Conservation (phyloP, 2,797 vertebrate species). For the Myotis daubentonii region DNA sequence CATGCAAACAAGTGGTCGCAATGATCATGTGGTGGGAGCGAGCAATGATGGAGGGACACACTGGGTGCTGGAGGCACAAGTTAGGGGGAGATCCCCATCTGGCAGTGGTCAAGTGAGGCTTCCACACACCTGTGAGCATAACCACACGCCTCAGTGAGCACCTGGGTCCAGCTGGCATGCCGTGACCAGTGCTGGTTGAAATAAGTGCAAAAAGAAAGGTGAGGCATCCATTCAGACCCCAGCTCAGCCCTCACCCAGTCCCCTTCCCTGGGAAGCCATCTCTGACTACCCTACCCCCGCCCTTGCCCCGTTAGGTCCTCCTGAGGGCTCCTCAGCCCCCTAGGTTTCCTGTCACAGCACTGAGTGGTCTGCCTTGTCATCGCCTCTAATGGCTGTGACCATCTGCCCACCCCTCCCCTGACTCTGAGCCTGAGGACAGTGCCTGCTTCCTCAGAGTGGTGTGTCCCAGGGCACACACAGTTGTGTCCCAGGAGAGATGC, state of each 20-base stretch:
- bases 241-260: background rate
- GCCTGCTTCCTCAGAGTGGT: background rate
- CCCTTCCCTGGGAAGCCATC: background rate
- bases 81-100: background rate
- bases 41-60: background rate
- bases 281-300: background rate
- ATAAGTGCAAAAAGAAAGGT: background rate
- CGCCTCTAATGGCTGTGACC: background rate
- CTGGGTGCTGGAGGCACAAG: background rate
- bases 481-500: background rate
- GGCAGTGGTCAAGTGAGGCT: background rate
- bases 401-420: background rate
- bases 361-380: background rate
- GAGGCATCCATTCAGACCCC: background rate
- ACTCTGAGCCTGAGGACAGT: background rate
- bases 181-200: background rate
- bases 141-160: background rate
- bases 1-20: background rate
- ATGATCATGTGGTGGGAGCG: accelerated
- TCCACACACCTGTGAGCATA: background rate
- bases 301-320: background rate
- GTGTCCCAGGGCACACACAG: background rate
- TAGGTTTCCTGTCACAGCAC: background rate
- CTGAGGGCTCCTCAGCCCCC: background rate
- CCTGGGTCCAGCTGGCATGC: background rate